Conservation (phyloP, 1,140 invertebrate genomes). For the Dendroctonus ponderosae region DNA sequence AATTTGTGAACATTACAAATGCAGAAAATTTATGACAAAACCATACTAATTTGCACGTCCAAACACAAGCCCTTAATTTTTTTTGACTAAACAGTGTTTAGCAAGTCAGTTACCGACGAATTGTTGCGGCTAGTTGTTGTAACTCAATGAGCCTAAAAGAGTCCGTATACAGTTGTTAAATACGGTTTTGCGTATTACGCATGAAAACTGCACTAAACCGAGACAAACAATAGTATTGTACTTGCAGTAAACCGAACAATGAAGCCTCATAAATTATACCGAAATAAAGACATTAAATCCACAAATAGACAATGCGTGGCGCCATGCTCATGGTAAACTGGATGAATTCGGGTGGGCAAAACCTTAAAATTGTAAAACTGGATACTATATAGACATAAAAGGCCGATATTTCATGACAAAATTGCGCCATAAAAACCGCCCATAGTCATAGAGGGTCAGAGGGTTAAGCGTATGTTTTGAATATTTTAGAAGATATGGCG, state of each 20-base stretch:
- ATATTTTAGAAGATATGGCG: conserved; percentile 24
- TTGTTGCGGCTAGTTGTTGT: no score
- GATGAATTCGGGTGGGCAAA: conserved; percentile 11
- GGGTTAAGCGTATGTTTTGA: conserved; percentile 29
- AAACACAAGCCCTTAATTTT: no score
- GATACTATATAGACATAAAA: conserved; percentile 21
- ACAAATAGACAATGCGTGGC: conserved; percentile 25
- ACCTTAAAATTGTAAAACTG: conserved; percentile 29
- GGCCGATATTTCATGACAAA: conserved; percentile 29
- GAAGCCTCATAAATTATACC: conserved; percentile 9
- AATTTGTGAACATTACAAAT: no score
- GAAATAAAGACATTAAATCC: conserved; percentile 18
- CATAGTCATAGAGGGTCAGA: conserved; percentile 24
- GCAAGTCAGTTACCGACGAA: no score
- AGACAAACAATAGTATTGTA: conserved; percentile 5
- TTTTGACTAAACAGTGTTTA: no score
- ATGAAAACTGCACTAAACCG: neutral
- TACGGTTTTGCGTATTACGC: neutral
- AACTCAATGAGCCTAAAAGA: no score
- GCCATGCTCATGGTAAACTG: neutral
- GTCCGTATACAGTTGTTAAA: neutral
- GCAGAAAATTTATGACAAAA: no score
- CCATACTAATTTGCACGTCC: no score
- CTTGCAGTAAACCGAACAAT: conserved; percentile 2
- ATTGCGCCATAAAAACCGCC: conserved; percentile 29